Conservation (phyloP, 2,113 vertebrate species). For the Raphicerus campestris region DNA sequence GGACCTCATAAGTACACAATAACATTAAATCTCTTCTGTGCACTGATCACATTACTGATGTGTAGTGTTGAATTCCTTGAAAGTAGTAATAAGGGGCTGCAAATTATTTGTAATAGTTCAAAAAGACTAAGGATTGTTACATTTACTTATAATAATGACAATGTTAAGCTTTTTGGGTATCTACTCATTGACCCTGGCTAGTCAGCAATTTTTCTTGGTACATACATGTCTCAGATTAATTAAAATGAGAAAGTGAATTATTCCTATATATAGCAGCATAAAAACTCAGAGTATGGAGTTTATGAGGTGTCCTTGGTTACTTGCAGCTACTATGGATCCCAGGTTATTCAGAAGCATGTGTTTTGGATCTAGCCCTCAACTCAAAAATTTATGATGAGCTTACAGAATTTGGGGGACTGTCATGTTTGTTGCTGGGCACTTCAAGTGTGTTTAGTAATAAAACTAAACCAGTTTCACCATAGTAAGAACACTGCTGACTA, state of each 20-base stretch:
- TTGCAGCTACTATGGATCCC: too few species aligned
- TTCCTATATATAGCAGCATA: not conserved
- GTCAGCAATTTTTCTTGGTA: not conserved
- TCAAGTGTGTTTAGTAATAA: not conserved
- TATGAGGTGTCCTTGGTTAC: not conserved
- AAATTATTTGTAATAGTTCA: not conserved
- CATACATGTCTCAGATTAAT: not conserved
- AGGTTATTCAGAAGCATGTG: not conserved
- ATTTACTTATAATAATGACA: not conserved
- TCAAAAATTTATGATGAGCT: not conserved
- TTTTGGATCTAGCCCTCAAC: not conserved
- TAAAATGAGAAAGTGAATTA: not conserved
- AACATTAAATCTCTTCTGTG: not conserved
- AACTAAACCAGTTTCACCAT: not conserved
- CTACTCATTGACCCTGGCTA: not conserved
- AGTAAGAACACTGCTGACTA: not conserved
- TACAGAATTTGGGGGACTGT: not conserved
- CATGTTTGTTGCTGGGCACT: not conserved
- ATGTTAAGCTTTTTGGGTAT: not conserved
- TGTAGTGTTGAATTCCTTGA: not conserved
- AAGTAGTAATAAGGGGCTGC: not conserved
- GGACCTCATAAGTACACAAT: not conserved
- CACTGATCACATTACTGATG: not conserved
- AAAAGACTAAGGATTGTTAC: not conserved
- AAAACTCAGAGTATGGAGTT: not conserved